phyloP scores from a whole-genome alignment of 2,113 vertebrate genomes.

The Atherinomorus stipes region DNA sequence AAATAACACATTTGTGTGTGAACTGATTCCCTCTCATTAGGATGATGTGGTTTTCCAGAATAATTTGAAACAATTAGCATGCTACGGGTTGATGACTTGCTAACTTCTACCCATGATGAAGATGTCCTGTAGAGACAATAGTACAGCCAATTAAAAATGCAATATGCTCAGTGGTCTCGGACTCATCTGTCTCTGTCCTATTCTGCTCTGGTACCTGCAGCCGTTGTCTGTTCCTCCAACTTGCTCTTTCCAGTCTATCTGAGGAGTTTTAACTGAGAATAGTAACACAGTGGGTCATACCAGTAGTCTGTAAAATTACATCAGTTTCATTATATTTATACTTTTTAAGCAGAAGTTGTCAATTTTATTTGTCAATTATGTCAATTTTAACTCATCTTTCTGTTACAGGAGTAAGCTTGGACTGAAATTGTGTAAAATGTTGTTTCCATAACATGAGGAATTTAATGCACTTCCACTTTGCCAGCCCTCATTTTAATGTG shows the following conservation, averaged over 20 bases:
- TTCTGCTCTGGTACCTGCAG: constrained; percentile 26
- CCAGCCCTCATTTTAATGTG: constrained; percentile 8
- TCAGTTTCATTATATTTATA: not conserved
- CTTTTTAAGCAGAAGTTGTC: too few relatives aligned
- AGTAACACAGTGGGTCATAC: not conserved
- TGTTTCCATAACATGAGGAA: not conserved
- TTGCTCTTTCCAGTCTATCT: constrained; percentile 7
- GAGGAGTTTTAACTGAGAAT: constrained; percentile 10
- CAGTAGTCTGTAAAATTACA: not conserved
- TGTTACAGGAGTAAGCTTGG: not conserved
- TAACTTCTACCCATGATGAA: constrained; percentile 65
- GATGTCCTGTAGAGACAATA: constrained; percentile 62
- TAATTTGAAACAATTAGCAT: constrained; percentile 70
- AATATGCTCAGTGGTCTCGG: constrained; percentile 59
- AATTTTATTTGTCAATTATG: too few relatives aligned
- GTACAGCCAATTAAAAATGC: constrained; percentile 71
- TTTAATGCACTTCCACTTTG: constrained; percentile 10
- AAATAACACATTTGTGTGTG: not conserved
- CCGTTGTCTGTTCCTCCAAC: constrained; percentile 6
- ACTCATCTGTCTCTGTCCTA: constrained; percentile 65
- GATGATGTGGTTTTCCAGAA: constrained; percentile 44
- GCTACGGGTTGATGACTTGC: constrained; percentile 62
- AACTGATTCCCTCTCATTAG: constrained; percentile 3
- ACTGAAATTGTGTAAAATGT: not conserved
- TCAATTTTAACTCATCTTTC: not conserved